Base-by-base conservation (phyloP, 2,113 vertebrate genomes). In the Falcunculus frontatus region DNA sequence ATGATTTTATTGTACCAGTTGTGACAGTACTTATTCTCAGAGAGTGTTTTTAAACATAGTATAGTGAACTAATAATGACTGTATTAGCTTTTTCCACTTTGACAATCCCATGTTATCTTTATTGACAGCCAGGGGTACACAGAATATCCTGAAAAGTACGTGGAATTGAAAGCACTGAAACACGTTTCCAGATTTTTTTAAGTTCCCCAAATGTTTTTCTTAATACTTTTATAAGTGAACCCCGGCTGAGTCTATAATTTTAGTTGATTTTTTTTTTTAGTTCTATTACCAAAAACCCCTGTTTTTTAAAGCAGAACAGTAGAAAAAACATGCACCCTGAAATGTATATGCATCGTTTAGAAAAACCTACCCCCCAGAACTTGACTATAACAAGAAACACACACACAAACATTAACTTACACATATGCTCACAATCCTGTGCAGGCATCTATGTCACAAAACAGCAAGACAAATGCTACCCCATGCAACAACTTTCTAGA, bases 81-180 rank as follows among this genome's bases (percentile, higher is more conserved):
- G 2, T 16, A 22, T 62, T 33, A 44, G 1, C 5, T 69, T 86
- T 90, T 67, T 50, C 30, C 6, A 30, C 10, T 60, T 9, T 67
- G 47, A 65, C 0, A 0, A 18, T 35, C 4, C 15, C 3, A 2
- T 32, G 8, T 50, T 57, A n/a, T 9, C 6, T 46, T 52, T 59
- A 67, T 4, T 41, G 30, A 56, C 21, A 78, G 7, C 5, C 11
- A 52, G 9, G 9, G 10, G 1, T 59, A 59, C 9, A 16, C 13
- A 56, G 35, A 94, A 26, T 62, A 80, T 37, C 6, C 12, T 50
- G 26, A 84, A 20, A 80, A 27, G 5, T 21, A 13, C 12, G 20
- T 23, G 10, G 4, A 60, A 49, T 20, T 76, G 4, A 65, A 79
- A 44, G 1, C 9, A 62, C 4, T 64, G 17, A 52, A 73, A 37